Percentiles rank a stretch among this genome's conserved stretches.
These are phyloP conservation scores for Aegotheles bennettii DNA, from an alignment of 2,113 vertebrate genomes.

Conservation along the genomic window DNA sequence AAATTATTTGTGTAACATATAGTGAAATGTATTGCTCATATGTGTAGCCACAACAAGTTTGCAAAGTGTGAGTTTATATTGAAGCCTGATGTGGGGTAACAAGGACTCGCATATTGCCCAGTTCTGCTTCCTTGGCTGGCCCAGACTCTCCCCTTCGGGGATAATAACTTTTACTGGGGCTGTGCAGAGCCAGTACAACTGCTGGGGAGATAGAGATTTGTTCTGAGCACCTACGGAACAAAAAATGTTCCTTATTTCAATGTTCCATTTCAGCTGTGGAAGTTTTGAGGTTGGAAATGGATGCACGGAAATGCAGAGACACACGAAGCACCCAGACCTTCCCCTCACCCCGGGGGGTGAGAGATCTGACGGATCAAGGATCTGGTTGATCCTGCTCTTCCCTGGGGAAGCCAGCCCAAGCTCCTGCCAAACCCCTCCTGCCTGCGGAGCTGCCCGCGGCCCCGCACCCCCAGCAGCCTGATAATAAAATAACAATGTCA, in stretches of 20 bases:
- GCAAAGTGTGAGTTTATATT: neutral
- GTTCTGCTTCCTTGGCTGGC: neutral
- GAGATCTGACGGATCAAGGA: rapidly evolving
- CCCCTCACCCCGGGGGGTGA: neutral
- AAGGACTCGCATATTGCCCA: neutral
- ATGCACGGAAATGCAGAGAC: too few species aligned
- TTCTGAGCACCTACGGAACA: neutral
- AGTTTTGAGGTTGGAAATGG: neutral
- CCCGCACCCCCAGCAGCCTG: neutral
- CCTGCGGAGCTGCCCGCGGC: neutral
- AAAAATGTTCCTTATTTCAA: neutral
- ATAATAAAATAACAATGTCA: neutral
- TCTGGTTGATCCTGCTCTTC: neutral
- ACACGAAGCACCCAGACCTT: neutral
- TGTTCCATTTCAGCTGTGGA: neutral
- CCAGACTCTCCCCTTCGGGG: rapidly evolving
- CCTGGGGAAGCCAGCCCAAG: neutral
- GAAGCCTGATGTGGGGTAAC: neutral
- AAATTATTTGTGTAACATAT: neutral
- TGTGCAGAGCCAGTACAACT: neutral
- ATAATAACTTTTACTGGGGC: neutral
- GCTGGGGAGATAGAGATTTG: rapidly evolving
- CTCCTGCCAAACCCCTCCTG: rapidly evolving
- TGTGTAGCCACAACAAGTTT: neutral
- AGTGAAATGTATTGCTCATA: neutral